Evolutionary conservation across 2,113 vertebrate species (phyloP).

Genomic region (human): GRCh38 chr11:120935001-120935500

Average conservation of each 20-base stretch:
- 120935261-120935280: not conserved
- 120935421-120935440: no score
- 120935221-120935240: not conserved
- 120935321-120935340: no score
- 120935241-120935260: not conserved
- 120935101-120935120: not conserved
- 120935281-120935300: not conserved
- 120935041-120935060: fast-evolving
- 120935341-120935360: no score
- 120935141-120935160: not conserved
- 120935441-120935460: no score
- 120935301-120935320: not conserved
- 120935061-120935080: not conserved
- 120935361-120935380: no score
- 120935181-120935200: not conserved
- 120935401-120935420: no score
- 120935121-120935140: not conserved
- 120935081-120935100: not conserved
- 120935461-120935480: no score
- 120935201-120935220: not conserved
- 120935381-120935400: no score
- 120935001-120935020: not conserved
- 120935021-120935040: not conserved
- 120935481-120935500: no score
- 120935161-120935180: not conserved